phyloP scores from a whole-genome alignment of 2,888 invertebrate species.

The Tetheella fluctuosa region DNA sequence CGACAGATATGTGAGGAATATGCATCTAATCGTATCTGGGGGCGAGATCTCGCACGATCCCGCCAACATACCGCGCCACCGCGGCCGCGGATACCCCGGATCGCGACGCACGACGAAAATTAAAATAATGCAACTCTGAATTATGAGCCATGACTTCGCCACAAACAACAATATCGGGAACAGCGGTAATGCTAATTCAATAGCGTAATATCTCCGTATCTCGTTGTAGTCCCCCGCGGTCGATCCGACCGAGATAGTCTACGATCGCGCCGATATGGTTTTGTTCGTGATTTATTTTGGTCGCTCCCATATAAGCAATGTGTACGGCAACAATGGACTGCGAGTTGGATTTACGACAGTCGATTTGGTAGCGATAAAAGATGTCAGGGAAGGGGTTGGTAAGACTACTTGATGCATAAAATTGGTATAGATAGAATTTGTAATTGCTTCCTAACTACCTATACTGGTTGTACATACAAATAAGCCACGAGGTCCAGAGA shows the following conservation, averaged over 20 bases:
- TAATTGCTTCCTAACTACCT: conserved; percentile 36
- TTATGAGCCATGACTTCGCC: conserved; percentile 60
- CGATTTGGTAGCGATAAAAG: conserved; percentile 81
- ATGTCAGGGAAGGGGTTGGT: conserved; percentile 60
- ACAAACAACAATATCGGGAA: conserved; percentile 66
- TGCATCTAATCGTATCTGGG: conserved; percentile 63
- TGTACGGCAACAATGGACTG: conserved; percentile 77
- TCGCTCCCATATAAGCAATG: conserved; percentile 79
- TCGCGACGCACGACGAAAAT: conserved; percentile 62
- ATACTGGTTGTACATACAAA: conserved; percentile 33
- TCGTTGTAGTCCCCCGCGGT: conserved; percentile 66
- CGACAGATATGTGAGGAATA: conserved; percentile 62
- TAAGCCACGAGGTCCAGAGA: conserved; percentile 43
- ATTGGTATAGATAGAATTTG: conserved; percentile 4
- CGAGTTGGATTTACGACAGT: conserved; percentile 76
- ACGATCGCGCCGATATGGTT: conserved; percentile 80
- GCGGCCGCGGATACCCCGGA: conserved; percentile 29
- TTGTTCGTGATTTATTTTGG: conserved; percentile 82
- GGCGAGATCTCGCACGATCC: conserved; percentile 72
- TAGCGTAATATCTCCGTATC: conserved; percentile 78
- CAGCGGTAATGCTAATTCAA: conserved; percentile 82
- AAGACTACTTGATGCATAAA: conserved; percentile 40
- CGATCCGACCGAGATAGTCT: conserved; percentile 71
- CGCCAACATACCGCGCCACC: conserved; percentile 41
- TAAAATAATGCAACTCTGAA: conserved; percentile 70